phyloP scores from a whole-genome alignment of 2,113 vertebrate species.

The Periophthalmus modestus region DNA sequence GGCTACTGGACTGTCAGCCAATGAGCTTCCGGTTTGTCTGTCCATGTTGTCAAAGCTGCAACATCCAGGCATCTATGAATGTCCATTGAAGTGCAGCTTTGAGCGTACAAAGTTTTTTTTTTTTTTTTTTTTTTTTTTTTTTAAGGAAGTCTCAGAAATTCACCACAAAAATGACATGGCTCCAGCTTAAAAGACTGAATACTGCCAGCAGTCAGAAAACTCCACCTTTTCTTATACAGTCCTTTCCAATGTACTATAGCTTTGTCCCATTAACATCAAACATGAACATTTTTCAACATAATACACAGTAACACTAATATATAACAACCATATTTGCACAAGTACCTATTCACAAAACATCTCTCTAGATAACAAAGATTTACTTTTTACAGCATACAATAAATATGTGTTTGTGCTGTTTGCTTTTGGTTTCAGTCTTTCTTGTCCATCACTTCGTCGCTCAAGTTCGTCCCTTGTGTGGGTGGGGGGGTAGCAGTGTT shows the following conservation, averaged over 20 bases:
- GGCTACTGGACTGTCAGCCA: constrained; percentile 20
- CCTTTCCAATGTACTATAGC: constrained; percentile 27
- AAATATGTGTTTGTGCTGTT: constrained; percentile 81
- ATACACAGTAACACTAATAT: constrained; percentile 78
- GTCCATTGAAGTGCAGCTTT: constrained; percentile 48
- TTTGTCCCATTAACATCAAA: constrained; percentile 66
- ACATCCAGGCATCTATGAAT: constrained; percentile 31
- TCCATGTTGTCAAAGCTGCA: constrained; percentile 28
- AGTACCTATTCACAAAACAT: constrained; percentile 80
- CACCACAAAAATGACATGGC: constrained; percentile 21
- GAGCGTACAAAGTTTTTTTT: constrained; percentile 33
- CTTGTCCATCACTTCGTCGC: constrained; percentile 22
- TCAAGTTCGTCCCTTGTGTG: constrained; percentile 55
- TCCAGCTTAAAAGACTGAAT: constrained; percentile 55
- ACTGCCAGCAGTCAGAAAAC: constrained; percentile 67
- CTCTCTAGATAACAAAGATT: constrained; percentile 81
- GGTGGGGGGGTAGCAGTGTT: constrained; percentile 46
- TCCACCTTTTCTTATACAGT: constrained; percentile 57
- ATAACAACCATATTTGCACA: constrained; percentile 80
- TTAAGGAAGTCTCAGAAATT: constrained; percentile 36
- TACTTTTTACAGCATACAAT: constrained; percentile 91
- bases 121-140: no score
- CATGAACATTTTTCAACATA: constrained; percentile 69
- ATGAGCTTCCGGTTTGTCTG: constrained; percentile 18
- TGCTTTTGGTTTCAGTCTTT: constrained; percentile 51